A percentile compares a stretch with the other conserved stretches of the same genome.
Evolutionary conservation across 2,888 invertebrate genomes (phyloP).

Genomic region (Escarpia spicata): DNA sequence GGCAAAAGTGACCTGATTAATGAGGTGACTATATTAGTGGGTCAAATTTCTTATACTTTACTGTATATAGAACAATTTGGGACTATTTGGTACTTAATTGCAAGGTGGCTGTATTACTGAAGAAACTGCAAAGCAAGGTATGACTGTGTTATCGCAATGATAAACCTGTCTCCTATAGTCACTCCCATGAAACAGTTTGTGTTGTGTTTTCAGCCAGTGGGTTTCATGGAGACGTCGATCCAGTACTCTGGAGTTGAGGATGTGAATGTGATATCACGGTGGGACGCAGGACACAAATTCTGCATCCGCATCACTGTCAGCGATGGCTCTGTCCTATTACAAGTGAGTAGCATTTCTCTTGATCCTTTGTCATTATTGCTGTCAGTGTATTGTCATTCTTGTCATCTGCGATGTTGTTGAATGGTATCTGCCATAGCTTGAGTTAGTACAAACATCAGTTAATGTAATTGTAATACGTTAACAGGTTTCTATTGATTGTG

Average conservation of each 20-base stretch:
- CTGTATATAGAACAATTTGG: too few relatives aligned
- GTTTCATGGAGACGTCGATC: slow-evolving; percentile 74
- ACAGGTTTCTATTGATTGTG: not conserved
- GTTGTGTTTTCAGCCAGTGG: slow-evolving; percentile 60
- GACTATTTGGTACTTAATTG: too few relatives aligned
- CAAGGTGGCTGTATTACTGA: too few relatives aligned
- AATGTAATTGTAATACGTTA: not conserved
- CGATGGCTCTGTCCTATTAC: slow-evolving; percentile 79
- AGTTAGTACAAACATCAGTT: not conserved
- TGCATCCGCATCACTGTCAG: slow-evolving; percentile 81
- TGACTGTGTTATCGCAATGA: too few relatives aligned
- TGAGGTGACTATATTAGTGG: too few relatives aligned
- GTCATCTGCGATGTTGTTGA: not conserved
- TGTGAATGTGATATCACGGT: slow-evolving; percentile 79
- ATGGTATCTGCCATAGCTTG: not conserved
- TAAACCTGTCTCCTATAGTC: slow-evolving; percentile 21
- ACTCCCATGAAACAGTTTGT: not conserved
- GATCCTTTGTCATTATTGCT: not conserved
- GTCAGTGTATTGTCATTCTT: not conserved
- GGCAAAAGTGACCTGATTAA: too few relatives aligned
- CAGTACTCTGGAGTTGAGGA: slow-evolving; percentile 81
- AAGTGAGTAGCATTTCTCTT: slow-evolving; percentile 68
- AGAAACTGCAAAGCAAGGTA: too few relatives aligned
- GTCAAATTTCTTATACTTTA: too few relatives aligned
- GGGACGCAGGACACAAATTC: slow-evolving; percentile 83